Evolutionary conservation across 2,888 invertebrate genomes (phyloP), one percentile per base, ranked within the genome.

Genomic region (Archaeoteleia sp.): DNA sequence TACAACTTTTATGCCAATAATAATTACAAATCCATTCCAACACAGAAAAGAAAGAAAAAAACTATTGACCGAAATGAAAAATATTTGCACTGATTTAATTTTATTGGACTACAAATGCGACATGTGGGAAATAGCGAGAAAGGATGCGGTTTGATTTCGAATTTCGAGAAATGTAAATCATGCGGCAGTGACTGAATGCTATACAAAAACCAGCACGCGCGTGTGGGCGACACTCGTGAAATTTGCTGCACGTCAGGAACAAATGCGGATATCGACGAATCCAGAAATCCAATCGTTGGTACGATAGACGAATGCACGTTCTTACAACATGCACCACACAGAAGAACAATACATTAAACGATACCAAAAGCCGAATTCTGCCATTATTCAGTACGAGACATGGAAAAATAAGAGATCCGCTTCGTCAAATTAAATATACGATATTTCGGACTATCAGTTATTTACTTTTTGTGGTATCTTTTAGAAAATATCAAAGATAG

Each of bases 81-180:
- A n/a, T n/a, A n/a, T n/a, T n/a, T n/a, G n/a, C n/a, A n/a, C n/a
- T n/a, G n/a, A n/a, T n/a, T n/a, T n/a, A n/a, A n/a, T n/a, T n/a
- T n/a, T n/a, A n/a, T n/a, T n/a, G n/a, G 14, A 34, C 20, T 20
- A 39, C 20, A 46, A 32, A 12, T 48, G 35, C 10, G 35, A 43
- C 4, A 30, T 25, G 25, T 17, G 42, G n/a, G 12, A 17, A 12
- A 12, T 2, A n/a, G n/a, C n/a, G n/a, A 23, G 7, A 23, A 23
- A 7, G 4, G 43, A 1, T 5, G 1, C 23, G 43, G 46, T 8
- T 27, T 14, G 43, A 60, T 61, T 51, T 61, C 15, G 35, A 61
- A 51, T 37, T 45, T 49, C 35, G 49, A 60, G 51, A 53, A 61
- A 53, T 53, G 53, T 40, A 53, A 61, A 61, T 53, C 61, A 46